Conservation (phyloP, 2,113 vertebrate genomes). For the Percina caprodes region DNA sequence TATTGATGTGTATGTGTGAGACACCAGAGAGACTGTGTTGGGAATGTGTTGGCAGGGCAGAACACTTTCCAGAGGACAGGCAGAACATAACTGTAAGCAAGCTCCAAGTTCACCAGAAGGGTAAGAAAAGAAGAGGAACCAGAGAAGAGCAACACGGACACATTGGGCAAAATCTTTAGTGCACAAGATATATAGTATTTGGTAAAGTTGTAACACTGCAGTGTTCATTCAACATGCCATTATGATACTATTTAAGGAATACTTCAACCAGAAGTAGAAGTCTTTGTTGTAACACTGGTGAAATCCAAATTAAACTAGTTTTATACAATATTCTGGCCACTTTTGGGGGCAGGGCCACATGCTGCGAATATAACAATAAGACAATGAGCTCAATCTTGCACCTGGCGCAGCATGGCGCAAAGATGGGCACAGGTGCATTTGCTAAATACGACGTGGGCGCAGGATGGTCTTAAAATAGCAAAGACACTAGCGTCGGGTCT, state of each 20-base stretch:
- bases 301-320: background rate
- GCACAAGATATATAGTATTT: background rate
- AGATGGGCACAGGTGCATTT: too few relatives aligned
- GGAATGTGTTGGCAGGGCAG: conserved; percentile 45
- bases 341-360: background rate
- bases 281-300: background rate
- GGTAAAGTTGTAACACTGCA: background rate
- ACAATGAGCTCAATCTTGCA: too few relatives aligned
- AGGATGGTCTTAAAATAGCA: too few relatives aligned
- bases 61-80: conserved; percentile 47
- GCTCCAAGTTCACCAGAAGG: conserved; percentile 49
- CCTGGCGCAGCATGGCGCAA: too few relatives aligned
- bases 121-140: conserved; percentile 12
- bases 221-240: background rate
- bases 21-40: conserved; percentile 30
- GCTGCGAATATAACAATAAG: background rate
- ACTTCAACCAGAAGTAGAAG: background rate
- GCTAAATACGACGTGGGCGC: too few relatives aligned
- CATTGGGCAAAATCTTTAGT: background rate
- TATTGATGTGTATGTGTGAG: conserved; percentile 41
- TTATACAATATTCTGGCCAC: too few relatives aligned
- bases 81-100: conserved; percentile 35
- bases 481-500: too few relatives aligned
- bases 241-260: background rate
- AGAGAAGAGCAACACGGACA: background rate